These are phyloP conservation scores for Pelusios castaneus DNA, from an alignment of 2,113 vertebrate genomes.

Conservation along the genomic window DNA sequence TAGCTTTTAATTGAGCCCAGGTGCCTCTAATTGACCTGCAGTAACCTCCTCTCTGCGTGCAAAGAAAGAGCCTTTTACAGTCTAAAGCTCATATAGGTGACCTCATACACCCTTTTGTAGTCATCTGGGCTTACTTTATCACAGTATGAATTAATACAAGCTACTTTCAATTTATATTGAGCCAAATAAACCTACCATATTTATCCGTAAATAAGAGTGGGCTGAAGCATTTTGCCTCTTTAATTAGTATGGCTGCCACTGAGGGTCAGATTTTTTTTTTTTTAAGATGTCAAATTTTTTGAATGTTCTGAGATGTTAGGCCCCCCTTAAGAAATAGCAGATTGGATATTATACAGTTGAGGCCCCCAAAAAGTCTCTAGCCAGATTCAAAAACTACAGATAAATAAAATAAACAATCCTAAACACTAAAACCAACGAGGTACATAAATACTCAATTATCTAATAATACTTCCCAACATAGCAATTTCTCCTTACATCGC, in stretches of 20 bases:
- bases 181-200: neutral
- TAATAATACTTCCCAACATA: neutral
- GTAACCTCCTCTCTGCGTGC: no score
- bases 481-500: neutral
- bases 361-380: neutral
- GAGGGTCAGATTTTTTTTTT: neutral
- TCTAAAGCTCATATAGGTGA: no score
- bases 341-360: neutral
- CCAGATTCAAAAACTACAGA: neutral
- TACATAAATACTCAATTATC: neutral
- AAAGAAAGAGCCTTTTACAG: no score
- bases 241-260: neutral
- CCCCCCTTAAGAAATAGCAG: neutral
- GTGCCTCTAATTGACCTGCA: no score
- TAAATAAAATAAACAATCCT: fast-evolving
- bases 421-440: neutral
- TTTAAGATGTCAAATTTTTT: neutral
- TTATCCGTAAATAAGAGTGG: neutral
- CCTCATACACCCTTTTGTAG: no score
- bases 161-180: neutral
- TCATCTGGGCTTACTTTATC: no score
- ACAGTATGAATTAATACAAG: neutral
- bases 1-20: no score
- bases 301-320: neutral
- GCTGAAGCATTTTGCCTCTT: neutral